phyloP scores from a whole-genome alignment of 2,888 invertebrate genomes.

The Acanthococcus lagerstroemiae region DNA sequence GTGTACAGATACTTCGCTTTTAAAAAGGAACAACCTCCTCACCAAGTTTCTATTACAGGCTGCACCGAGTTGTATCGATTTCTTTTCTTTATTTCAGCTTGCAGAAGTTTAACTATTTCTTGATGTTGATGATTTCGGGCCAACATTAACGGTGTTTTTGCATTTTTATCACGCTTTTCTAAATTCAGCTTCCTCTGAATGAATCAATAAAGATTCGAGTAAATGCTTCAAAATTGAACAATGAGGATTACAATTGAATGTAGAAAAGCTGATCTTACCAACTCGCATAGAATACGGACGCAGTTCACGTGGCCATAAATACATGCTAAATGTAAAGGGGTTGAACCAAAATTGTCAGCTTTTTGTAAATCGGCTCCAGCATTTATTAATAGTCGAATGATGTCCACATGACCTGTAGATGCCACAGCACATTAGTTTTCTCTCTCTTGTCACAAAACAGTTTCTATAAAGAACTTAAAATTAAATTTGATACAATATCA shows the following conservation, averaged over 20 bases:
- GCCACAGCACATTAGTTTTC: not conserved
- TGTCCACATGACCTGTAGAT: slow-evolving; percentile 58
- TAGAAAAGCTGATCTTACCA: slow-evolving; percentile 52
- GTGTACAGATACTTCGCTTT: no score
- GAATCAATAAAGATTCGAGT: not conserved
- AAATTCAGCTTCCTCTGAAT: slow-evolving; percentile 70
- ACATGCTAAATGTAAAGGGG: slow-evolving; percentile 80
- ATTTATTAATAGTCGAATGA: slow-evolving; percentile 77
- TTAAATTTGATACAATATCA: not conserved
- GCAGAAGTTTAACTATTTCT: slow-evolving; percentile 70
- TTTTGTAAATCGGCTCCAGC: slow-evolving; percentile 83
- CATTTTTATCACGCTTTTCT: slow-evolving; percentile 80
- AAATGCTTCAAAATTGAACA: not conserved
- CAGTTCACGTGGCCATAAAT: slow-evolving; percentile 78
- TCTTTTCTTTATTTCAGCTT: slow-evolving; percentile 65
- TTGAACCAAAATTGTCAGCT: slow-evolving; percentile 85
- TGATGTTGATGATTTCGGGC: slow-evolving; percentile 80
- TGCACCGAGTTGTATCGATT: slow-evolving; percentile 74
- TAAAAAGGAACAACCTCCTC: no score
- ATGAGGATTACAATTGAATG: not conserved
- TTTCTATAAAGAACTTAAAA: no score
- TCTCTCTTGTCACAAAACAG: no score
- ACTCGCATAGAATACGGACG: slow-evolving; percentile 77
- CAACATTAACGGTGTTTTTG: slow-evolving; percentile 80
- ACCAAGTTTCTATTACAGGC: slow-evolving; percentile 74